phyloP scores from a whole-genome alignment of 2,113 vertebrate species.

The Notechis scutatus region DNA sequence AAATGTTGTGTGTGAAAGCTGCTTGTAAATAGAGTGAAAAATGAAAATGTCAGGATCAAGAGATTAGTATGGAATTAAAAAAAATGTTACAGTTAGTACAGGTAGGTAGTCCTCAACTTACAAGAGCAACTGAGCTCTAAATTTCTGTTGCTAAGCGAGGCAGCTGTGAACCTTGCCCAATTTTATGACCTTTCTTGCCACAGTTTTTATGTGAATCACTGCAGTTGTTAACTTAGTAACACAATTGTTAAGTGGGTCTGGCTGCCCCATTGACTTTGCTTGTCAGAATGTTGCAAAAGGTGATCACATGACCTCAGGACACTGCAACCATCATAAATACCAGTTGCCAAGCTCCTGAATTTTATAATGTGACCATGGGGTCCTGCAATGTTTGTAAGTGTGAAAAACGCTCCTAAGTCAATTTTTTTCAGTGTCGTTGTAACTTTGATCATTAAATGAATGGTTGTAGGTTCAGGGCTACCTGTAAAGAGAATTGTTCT shows the following conservation, averaged over 20 bases:
- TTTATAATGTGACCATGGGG: neutral
- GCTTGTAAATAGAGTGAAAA: neutral
- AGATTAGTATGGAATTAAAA: neutral
- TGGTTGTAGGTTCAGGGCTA: neutral
- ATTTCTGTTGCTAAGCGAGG: neutral
- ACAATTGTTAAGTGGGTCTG: neutral
- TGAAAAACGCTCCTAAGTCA: neutral
- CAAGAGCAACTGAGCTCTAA: neutral
- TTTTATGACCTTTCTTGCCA: neutral
- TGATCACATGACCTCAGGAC: neutral
- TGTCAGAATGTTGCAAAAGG: neutral
- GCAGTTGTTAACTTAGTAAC: neutral
- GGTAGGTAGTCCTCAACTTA: neutral
- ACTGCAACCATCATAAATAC: neutral
- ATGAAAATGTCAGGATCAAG: neutral
- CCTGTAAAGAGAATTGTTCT: slow-evolving; percentile 15
- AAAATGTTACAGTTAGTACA: neutral
- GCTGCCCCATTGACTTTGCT: neutral
- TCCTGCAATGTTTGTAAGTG: neutral
- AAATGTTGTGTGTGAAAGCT: neutral
- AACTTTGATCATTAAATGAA: neutral
- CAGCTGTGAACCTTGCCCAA: neutral
- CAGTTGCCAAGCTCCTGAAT: neutral
- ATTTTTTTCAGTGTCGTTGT: neutral
- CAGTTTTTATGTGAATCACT: neutral